Evolutionary conservation across 2,797 vertebrate genomes (phyloP), one percentile per base, ranked within the genome.

Genomic region (Sebastiscus albofasciatus): DNA sequence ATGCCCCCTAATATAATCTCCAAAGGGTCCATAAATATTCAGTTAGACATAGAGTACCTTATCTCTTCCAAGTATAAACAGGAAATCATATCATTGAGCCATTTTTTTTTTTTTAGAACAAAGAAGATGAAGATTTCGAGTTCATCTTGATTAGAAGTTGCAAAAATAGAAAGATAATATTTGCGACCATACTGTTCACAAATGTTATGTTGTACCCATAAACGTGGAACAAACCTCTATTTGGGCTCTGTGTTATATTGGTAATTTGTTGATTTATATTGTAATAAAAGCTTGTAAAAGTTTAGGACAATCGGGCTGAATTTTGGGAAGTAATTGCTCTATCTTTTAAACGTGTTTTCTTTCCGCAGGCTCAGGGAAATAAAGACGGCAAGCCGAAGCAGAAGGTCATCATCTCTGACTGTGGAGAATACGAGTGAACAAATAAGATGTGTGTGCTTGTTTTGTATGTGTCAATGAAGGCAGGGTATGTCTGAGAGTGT

Each of bases 371-470:
- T 87, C 97, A 99, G 85, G 98, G 98, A 82, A 88, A 91, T 88
- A 99, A 99, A 75, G 97, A 99, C 0, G 97, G 98, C 73, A 99
- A 99, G 80, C 94, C 98, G 0, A 98, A 98, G 93, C 97, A 99
- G 95, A 99, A 99, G 88, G 96, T 99, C 81, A 98, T 99, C 69
- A 97, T 99, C 74, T 96, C 98, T 0, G 97, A 99, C 93, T 99
- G 98, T 7, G 98, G 98, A 74, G 98, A 99, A 93, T 97, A 96
- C n/a, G 93, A 93, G 4, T 99, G 87, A 95, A 80, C 2, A 8
- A 71, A 39, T 39, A 56, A 10, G 1, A 34, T 39, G 9, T 62
- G 18, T 66, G 59, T 54, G 34, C 61, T 52, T 42, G 27, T 46
- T 46, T 39, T 68, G 72, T 69, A 2, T 77, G 72, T 69, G 52